Evolutionary conservation across 2,888 invertebrate species (phyloP), one percentile per base, ranked within the genome.

Genomic region (Erynnis tages): DNA sequence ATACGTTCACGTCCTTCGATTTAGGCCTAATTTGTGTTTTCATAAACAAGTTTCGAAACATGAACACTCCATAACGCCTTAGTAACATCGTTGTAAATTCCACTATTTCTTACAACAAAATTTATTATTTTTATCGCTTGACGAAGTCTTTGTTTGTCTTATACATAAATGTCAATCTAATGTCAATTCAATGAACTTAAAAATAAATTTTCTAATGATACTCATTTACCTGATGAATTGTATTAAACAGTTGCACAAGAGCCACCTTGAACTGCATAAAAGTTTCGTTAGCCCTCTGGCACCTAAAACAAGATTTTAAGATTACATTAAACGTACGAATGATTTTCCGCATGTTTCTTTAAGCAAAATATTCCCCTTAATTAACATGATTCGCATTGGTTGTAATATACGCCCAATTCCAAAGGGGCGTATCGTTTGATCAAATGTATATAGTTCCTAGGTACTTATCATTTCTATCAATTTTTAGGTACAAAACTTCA

Each of bases 1-100:
- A 99, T 93, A 92, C 96, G 93, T 63, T 96, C 87, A 75, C 57
- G 2, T 67, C 59, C n/a, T 60, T 57, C 10, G 58, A 38, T 21
- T 63, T 37, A 1, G 37, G 48, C 25, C 71, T 64, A 25, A 46
- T 63, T 37, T 63, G 63, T 27, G 60, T 40, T 10, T 59, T 57
- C 29, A 62, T 60, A 2, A 63, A 54, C 11, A 56, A 21, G 8
- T 61, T 60, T 10, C 59, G 52, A 29, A 59, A 57, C 52, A 63
- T 73, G 13, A 73, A 52, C 23, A 79, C 53, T 43, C 63, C 70
- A 1, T 54, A 61, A 45, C 66, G 40, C 16, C 54, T 54, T 63
- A 59, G 73, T 1, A 77, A 71, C 82, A 82, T 82, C 48, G 54
- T 65, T 52, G 1, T 11, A 21, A n/a, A 0, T 21, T 19, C 13